Evolutionary conservation across 2,888 invertebrate species (phyloP), one percentile per base, ranked within the genome.

Genomic region (Pristionchus japonicus): DNA sequence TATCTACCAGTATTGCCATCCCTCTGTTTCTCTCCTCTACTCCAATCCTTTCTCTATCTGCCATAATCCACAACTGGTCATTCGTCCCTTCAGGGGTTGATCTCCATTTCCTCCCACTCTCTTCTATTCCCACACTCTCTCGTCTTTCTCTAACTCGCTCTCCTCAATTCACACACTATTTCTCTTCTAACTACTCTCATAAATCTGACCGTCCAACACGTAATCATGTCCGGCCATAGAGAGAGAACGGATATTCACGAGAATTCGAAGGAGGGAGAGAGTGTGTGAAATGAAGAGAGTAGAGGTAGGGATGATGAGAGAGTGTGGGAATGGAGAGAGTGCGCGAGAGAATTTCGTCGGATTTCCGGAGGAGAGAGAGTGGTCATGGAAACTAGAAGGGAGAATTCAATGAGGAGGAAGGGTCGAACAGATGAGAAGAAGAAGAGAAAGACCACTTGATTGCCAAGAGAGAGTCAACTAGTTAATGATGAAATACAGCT

Each of bases 91-190:
- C 37, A 70, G 70, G 70, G 70, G 64, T 64, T 70, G 70, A 70
- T 70, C 70, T 37, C 70, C 70, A 34, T 82, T 52, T 82, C 82
- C 49, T 52, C 27, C 34, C 82, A 52, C 77, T 77, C 77, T 77
- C 77, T 77, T 20, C 77, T n/a, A n/a, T 77, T 40, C 13, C 43
- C 77, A 27, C 27, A 27, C 40, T 77, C 77, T 77, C 77, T 77
- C 82, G 11, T 82, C 70, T 37, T 20, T 7, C 70, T 70, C 70
- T 70, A 37, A 20, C 20, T 23, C 37, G 1, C 70, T 70, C 82
- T 82, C 82, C 9, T 47, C 82, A 40, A 27, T 43, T 77, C 64
- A 64, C 64, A 64, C 27, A 64, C 64, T 64, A 27, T 64, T 31
- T 64, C 70, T 17, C 77, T 43, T 6, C 77, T 37, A 3, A 47